A percentile compares a stretch with the other conserved stretches of the same genome.
Conservation (phyloP, 2,888 invertebrate species). For the Drosophila silvestris region DNA sequence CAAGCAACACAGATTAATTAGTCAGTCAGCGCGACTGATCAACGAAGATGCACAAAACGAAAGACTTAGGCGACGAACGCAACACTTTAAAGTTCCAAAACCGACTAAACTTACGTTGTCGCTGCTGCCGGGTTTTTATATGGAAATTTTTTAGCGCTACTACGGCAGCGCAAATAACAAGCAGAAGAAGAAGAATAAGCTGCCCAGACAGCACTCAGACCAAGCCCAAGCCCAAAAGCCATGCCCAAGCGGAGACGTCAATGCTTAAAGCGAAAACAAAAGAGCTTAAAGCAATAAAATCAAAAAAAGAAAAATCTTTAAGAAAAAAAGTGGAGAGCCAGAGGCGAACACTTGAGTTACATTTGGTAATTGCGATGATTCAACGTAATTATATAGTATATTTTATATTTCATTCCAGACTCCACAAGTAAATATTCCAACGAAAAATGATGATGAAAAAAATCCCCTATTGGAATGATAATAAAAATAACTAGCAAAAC, state of each 20-base stretch:
- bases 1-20: constrained; percentile 30
- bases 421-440: not conserved
- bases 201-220: constrained; percentile 9
- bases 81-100: constrained; percentile 60
- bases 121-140: constrained; percentile 65
- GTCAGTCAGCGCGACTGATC: constrained; percentile 1
- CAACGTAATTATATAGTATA: not conserved
- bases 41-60: constrained; percentile 64
- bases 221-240: constrained; percentile 1
- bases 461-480: constrained; percentile 16
- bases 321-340: not conserved
- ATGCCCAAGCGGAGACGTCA: not conserved
- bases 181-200: constrained; percentile 26
- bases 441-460: not conserved
- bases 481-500: constrained; percentile 60
- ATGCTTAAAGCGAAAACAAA: constrained; percentile 20
- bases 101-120: constrained; percentile 68
- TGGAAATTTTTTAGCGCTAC: constrained; percentile 73
- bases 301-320: not conserved
- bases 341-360: not conserved
- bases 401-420: not conserved
- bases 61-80: constrained; percentile 79
- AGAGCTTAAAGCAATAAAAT: constrained; percentile 23
- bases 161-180: constrained; percentile 62
- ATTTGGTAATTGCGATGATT: constrained; percentile 6